Conservation (phyloP, 2,797 vertebrate species). For the Gymnoscopelus braueri region DNA sequence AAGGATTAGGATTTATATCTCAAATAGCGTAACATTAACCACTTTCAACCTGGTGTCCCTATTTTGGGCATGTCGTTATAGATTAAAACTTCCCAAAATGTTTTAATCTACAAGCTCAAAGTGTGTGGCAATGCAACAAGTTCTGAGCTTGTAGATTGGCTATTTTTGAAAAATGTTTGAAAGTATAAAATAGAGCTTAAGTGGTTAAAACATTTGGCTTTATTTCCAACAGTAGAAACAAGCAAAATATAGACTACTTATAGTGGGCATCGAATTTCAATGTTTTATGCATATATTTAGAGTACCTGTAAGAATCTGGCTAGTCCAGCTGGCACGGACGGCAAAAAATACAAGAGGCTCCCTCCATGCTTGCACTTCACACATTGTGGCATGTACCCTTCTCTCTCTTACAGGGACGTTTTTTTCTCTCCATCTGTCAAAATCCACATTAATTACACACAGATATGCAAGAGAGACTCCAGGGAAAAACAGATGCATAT, state of each 20-base stretch:
- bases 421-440: constrained; percentile 86
- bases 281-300: constrained; percentile 58
- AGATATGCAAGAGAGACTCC: constrained; percentile 82
- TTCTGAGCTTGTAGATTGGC: no score
- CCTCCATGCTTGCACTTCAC: constrained; percentile 81
- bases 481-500: constrained; percentile 83
- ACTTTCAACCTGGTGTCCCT: no score
- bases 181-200: no score
- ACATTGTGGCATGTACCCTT: constrained; percentile 84
- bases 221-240: constrained; percentile 49
- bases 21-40: not conserved
- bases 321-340: constrained; percentile 78
- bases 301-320: constrained; percentile 78
- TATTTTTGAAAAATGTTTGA: constrained; percentile 31
- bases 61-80: not conserved
- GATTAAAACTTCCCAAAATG: not conserved
- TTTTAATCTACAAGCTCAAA: not conserved
- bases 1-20: constrained; percentile 20
- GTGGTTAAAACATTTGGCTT: constrained; percentile 50
- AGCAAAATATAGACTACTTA: constrained; percentile 50
- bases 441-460: constrained; percentile 86
- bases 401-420: constrained; percentile 79
- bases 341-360: constrained; percentile 76
- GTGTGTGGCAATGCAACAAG: not conserved
- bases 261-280: constrained; percentile 52